A percentile compares a stretch with the other conserved stretches of the same genome.
phyloP scores from a whole-genome alignment of 1,140 invertebrate species.

The Mylabris phalerata region DNA sequence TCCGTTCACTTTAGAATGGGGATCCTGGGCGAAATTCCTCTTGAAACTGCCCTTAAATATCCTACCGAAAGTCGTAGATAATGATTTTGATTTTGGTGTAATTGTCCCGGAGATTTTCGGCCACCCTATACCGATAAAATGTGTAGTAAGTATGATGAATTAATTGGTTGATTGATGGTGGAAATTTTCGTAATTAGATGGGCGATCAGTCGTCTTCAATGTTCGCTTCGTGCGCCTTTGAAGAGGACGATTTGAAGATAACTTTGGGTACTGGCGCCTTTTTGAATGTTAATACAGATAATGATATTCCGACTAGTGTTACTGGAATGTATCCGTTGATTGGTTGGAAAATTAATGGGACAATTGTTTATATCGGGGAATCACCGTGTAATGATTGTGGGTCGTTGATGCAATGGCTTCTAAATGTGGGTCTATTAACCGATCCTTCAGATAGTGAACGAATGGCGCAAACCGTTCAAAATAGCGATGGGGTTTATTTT shows the following conservation, averaged over 20 bases:
- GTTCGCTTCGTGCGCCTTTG: constrained; percentile 85
- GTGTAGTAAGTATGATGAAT: constrained; percentile 55
- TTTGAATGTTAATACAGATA: constrained; percentile 80
- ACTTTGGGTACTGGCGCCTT: constrained; percentile 95
- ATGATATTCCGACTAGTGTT: constrained; percentile 67
- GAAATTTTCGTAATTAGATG: constrained; percentile 44
- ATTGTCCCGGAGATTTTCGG: constrained; percentile 64
- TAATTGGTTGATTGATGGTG: no score
- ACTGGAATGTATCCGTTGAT: constrained; percentile 82
- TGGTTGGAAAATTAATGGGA: constrained; percentile 73
- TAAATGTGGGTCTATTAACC: constrained; percentile 60
- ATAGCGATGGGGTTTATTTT: constrained; percentile 80
- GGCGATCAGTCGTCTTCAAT: constrained; percentile 81
- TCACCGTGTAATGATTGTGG: constrained; percentile 83
- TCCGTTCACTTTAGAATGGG: constrained; percentile 82
- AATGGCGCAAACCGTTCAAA: constrained; percentile 64
- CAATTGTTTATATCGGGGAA: constrained; percentile 72
- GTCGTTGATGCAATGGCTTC: constrained; percentile 79
- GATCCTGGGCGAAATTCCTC: constrained; percentile 58
- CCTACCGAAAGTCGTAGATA: constrained; percentile 75
- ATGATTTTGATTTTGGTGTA: constrained; percentile 65
- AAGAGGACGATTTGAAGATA: constrained; percentile 76
- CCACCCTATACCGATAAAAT: constrained; percentile 64
- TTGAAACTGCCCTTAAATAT: constrained; percentile 66
- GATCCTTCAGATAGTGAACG: constrained; percentile 59